Conservation (phyloP, 2,113 vertebrate species). For the Campylorhamphus procurvoides region DNA sequence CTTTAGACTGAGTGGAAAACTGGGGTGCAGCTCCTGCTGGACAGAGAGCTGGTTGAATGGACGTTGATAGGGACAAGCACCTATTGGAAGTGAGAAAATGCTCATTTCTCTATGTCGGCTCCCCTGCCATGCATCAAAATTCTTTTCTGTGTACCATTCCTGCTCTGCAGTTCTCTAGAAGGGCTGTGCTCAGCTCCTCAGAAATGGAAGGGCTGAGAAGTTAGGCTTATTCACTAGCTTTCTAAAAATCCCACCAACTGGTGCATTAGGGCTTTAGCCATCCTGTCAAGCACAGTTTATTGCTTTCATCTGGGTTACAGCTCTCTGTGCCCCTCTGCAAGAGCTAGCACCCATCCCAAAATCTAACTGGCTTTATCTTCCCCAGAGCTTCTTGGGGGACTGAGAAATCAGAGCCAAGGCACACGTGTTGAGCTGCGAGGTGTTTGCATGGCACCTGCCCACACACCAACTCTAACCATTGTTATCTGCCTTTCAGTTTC, state of each 20-base stretch:
- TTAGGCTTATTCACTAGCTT: not conserved
- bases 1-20: not conserved
- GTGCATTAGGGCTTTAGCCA: not conserved
- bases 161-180: not conserved
- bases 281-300: not conserved
- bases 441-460: not conserved
- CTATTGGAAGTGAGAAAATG: not conserved
- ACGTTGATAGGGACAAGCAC: not conserved
- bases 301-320: rapidly evolving
- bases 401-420: rapidly evolving
- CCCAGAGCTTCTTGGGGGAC: rapidly evolving
- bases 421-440: rapidly evolving
- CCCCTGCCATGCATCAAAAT: not conserved
- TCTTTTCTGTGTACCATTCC: not conserved
- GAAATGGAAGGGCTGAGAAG: not conserved
- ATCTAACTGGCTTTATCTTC: not conserved
- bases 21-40: not conserved
- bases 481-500: slow-evolving; percentile 39
- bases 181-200: not conserved
- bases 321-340: not conserved
- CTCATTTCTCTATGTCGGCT: not conserved
- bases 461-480: not conserved
- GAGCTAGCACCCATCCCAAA: not conserved
- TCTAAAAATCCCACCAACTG: rapidly evolving
- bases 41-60: not conserved